Conservation (phyloP, 1,140 invertebrate genomes). For the Bradynema listronoti region DNA sequence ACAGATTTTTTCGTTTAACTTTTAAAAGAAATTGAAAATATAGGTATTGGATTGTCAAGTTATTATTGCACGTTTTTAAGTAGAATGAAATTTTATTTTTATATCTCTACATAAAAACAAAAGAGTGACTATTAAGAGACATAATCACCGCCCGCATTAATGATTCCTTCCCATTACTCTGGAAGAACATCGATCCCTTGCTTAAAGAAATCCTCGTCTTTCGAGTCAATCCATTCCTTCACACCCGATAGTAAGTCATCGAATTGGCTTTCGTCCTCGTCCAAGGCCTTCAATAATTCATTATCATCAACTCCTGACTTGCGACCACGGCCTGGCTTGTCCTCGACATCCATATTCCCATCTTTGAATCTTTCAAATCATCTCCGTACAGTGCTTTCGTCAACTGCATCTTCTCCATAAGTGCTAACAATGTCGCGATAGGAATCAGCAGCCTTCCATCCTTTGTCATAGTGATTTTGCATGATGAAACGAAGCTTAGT, state of each 20-base stretch:
- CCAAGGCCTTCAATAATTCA: background rate
- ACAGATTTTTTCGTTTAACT: no score
- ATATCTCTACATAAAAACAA: no score
- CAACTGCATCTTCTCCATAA: constrained; percentile 1
- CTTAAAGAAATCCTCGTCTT: no score
- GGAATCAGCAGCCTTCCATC: background rate
- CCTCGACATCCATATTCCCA: background rate
- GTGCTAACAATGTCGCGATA: background rate
- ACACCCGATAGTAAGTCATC: background rate
- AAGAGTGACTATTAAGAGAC: no score
- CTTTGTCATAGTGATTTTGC: constrained; percentile 1
- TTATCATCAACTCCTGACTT: background rate
- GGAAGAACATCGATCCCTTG: no score
- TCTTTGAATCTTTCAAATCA: background rate
- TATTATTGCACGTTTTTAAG: no score
- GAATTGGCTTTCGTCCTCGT: constrained; percentile 1
- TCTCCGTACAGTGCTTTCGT: background rate
- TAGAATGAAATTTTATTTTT: no score
- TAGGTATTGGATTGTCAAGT: no score
- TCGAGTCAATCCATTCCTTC: no score
- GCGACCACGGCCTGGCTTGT: constrained; percentile 7
- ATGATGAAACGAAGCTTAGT: background rate
- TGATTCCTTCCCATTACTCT: no score
- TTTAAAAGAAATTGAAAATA: no score
- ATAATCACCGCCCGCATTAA: no score